Evolutionary conservation across 2,113 vertebrate species (phyloP).

Genomic region (Ailurus styani): DNA sequence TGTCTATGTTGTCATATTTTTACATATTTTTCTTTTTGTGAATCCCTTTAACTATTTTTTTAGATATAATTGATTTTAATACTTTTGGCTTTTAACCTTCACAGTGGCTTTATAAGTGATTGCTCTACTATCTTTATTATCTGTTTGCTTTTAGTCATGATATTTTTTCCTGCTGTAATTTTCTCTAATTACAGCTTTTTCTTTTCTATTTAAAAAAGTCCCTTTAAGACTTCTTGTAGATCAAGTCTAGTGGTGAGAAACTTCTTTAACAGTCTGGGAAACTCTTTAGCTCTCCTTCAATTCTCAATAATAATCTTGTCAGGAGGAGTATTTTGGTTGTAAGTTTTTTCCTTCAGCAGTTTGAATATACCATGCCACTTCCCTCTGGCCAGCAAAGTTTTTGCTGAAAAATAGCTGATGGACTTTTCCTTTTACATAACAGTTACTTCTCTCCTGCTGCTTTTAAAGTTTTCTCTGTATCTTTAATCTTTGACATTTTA

Average conservation of each 20-base stretch:
- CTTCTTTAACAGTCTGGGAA: neutral
- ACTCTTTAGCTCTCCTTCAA: neutral
- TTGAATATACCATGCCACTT: neutral
- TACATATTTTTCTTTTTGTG: neutral
- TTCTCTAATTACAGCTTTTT: neutral
- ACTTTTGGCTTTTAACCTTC: neutral
- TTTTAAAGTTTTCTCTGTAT: neutral
- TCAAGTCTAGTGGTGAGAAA: neutral
- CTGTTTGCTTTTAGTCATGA: neutral
- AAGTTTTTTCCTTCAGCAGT: neutral
- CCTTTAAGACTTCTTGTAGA: neutral
- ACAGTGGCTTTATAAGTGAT: neutral
- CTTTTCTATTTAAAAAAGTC: neutral
- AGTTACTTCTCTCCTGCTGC: neutral
- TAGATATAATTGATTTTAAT: neutral
- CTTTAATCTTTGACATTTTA: neutral
- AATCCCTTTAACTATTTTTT: neutral
- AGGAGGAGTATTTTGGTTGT: neutral
- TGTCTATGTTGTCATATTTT: neutral
- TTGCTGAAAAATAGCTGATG: neutral
- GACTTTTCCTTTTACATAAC: neutral
- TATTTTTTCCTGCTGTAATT: neutral
- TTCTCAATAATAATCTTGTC: neutral
- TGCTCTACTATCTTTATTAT: neutral
- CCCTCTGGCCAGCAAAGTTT: neutral